Base-by-base conservation (phyloP, 2,888 invertebrate species). In the Eristalis tenax region DNA sequence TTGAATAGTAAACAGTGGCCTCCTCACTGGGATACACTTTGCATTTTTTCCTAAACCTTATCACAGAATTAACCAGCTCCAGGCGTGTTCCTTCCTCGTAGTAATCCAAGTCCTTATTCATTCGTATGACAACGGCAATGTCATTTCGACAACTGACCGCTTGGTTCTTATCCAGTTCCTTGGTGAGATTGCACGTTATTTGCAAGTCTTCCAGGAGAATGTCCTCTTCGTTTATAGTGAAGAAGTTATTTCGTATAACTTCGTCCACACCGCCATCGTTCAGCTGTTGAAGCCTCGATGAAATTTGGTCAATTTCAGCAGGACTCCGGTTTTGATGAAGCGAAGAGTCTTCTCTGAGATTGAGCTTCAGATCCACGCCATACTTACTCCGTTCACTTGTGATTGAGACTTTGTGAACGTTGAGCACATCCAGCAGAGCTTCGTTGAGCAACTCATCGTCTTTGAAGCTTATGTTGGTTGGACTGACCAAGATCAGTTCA, bases 11-110 rank as follows among this genome's bases (percentile, higher is more conserved):
- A 22, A 97, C 96, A 66, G 95, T 94, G 15, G 98, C 97, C 89
- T 96, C 95, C 93, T 98, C 98, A 2, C 97, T 96, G 0, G 98
- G 98, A 5, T 97, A 96, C 64, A 98, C 94, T 89, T 96, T 96
- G 0, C 97, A 98, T 93, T 97, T 97, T 93, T 99, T 99, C 73
- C 98, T 94, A 35, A 99, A 94, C 92, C 98, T 98, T 92, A 99
- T 99, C 32, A 99, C 95, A 83, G 98, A 95, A 91, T 98, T 99
- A 82, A 98, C 96, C 43, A 99, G 96, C 94, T 99, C 99, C 86
- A 99, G 94, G 1, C 98, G 97, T 88, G 97, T 94, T 13, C 99
- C 99, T 94, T 99, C 99, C 91, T 98, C 96, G 28, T 78, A 76
- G 59, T 73, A 90, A 96, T 59, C 56, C 11, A 85, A 96, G 59